Base-by-base conservation (phyloP, 2,888 invertebrate species). In the Eristalis intricaria region DNA sequence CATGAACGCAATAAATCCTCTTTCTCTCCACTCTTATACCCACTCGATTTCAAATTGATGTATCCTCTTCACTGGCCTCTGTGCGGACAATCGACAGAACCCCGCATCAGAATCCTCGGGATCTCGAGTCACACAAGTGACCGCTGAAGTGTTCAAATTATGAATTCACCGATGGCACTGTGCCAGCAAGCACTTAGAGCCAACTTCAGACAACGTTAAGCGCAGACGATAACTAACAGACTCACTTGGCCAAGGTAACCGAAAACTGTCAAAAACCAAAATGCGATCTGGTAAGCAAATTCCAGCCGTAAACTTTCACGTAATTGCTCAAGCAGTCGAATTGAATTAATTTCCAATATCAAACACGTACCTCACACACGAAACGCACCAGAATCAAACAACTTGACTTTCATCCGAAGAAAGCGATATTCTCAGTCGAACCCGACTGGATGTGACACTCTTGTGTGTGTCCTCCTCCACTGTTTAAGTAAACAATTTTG, bases 401-500 rank as follows among this genome's bases (percentile, higher is more conserved):
- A 22, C 71, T 71, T 66, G n/a, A n/a, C n/a, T n/a, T n/a, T 76
- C 70, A 61, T 71, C 23, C 32, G 22, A 29, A 38, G 58, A 64
- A 22, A 22, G 56, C 26, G 43, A 65, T 66, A 65, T 43, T 29
- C 26, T 23, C 13, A 60, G 60, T 8, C 60, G 13, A 2, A 22
- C 10, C 10, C 60, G 60, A 60, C 26, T 11, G 60, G 60, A 60
- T 60, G 13, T 60, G 19, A n/a, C 50, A 50, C 50, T 50, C 19
- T 43, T 26, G 50, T 35, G n/a, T 66, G 38, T 38, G 63, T 58
- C 29, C 29, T 64, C 43, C 40, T 70, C 23, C 73, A 23, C 63
- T 82, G 43, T 61, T 69, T 35, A 87, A 71, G 79, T 80, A 87
- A 87, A 87, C 87, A 87, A 87, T 80, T n/a, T 26, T 23, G 65